Percentiles rank a stretch among this genome's conserved stretches.
Conservation (phyloP, 2,113 vertebrate genomes). For the Muntiacus reevesi region DNA sequence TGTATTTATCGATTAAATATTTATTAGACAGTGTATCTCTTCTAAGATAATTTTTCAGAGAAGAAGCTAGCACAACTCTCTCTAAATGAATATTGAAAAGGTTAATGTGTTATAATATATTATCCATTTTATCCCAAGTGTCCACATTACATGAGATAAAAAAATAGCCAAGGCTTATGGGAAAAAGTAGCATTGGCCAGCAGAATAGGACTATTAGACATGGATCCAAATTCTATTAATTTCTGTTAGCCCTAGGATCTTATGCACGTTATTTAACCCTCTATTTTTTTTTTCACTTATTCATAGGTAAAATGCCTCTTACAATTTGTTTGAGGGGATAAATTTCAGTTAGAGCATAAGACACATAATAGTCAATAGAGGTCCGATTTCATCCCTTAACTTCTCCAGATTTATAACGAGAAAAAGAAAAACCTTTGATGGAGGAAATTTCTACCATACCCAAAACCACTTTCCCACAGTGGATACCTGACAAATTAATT, state of each 20-base stretch:
- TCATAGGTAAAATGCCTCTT: background rate
- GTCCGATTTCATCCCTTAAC: background rate
- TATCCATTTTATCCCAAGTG: background rate
- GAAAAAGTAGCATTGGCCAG: rapidly evolving
- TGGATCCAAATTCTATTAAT: background rate
- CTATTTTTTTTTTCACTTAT: background rate
- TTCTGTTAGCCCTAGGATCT: background rate
- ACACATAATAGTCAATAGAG: background rate
- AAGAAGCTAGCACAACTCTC: background rate
- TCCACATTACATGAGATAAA: background rate
- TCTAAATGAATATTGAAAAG: background rate
- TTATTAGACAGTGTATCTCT: background rate
- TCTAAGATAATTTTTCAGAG: background rate
- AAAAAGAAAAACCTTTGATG: background rate
- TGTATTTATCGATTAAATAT: background rate
- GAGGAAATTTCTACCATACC: background rate
- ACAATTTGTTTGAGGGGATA: background rate
- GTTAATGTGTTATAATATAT: background rate
- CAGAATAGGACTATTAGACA: background rate
- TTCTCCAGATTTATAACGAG: background rate
- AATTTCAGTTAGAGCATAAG: background rate
- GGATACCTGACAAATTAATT: background rate
- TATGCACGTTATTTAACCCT: background rate
- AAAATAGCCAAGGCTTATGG: background rate
- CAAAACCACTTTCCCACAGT: background rate